phyloP scores from a whole-genome alignment of 2,113 vertebrate genomes.

The Bubo bubo region DNA sequence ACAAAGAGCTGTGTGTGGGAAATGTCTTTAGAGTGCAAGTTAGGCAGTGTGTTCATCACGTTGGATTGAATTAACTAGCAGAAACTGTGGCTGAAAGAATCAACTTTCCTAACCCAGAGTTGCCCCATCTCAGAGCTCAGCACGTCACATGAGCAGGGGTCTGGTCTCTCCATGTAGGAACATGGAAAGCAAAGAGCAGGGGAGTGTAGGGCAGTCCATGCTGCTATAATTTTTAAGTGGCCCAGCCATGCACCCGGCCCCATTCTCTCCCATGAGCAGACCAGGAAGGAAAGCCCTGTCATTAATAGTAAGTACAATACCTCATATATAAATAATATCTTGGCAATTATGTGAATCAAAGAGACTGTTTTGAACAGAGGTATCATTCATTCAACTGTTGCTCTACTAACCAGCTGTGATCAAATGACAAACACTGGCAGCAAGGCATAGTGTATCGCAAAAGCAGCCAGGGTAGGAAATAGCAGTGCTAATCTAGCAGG shows the following conservation, averaged over 20 bases:
- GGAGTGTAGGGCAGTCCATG: not conserved
- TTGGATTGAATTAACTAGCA: not conserved
- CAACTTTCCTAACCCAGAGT: not conserved
- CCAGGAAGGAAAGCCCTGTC: not conserved
- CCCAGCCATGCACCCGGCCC: fast-evolving
- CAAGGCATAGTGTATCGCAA: not conserved
- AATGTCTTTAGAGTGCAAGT: not conserved
- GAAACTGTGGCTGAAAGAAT: not conserved
- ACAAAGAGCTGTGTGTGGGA: not conserved
- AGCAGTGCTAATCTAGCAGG: conserved; percentile 40
- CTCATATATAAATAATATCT: not conserved
- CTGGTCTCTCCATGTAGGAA: not conserved
- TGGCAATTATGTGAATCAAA: not conserved
- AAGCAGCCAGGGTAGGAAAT: conserved; percentile 23
- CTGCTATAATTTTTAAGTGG: not conserved
- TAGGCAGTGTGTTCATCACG: no score
- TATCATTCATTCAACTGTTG: conserved; percentile 4
- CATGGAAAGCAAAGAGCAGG: not conserved
- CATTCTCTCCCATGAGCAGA: not conserved
- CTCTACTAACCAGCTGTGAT: conserved; percentile 4
- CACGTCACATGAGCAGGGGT: not conserved
- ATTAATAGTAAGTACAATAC: not conserved
- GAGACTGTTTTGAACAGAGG: not conserved
- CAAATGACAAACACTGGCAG: conserved; percentile 26
- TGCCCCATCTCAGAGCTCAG: not conserved